A percentile compares a stretch with the other conserved stretches of the same genome.
phyloP scores from a whole-genome alignment of 2,888 invertebrate genomes.

The Drosophila subsilvestris region DNA sequence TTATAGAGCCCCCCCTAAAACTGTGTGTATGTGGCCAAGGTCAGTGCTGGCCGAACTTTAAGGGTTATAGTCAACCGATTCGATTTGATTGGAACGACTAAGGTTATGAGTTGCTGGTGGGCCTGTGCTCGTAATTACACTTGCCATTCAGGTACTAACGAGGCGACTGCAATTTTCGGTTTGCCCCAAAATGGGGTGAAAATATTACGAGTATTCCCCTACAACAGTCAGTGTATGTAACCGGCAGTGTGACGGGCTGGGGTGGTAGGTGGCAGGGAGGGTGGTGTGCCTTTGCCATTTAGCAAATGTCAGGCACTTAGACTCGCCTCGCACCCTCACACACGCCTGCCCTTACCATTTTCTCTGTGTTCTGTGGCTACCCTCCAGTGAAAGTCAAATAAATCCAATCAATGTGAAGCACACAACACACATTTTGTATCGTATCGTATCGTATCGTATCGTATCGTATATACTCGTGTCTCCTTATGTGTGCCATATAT shows the following conservation, averaged over 20 bases:
- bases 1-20: neutral
- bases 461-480: neutral
- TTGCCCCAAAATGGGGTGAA: conserved; percentile 59
- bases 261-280: neutral
- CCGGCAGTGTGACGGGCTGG: neutral
- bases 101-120: conserved; percentile 22
- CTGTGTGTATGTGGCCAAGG: neutral
- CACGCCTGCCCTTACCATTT: conserved; percentile 3
- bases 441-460: too few species aligned
- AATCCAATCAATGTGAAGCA: conserved; percentile 73
- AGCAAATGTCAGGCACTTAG: conserved; percentile 71
- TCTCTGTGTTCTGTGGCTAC: conserved; percentile 7
- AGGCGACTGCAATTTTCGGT: conserved; percentile 59
- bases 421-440: conserved; percentile 21
- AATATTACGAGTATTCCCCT: conserved; percentile 47
- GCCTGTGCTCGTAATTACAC: conserved; percentile 39
- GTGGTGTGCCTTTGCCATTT: conserved; percentile 58
- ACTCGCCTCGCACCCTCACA: conserved; percentile 22
- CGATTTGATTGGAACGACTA: neutral
- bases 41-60: conserved; percentile 1
- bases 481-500: conserved; percentile 1
- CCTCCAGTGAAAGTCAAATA: conserved; percentile 61
- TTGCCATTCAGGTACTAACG: conserved; percentile 38
- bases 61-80: conserved; percentile 17
- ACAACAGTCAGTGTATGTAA: conserved; percentile 36